These are phyloP conservation scores for Brachionus manjavacas DNA, from an alignment of 1,140 invertebrate species.

Conservation along the genomic window DNA sequence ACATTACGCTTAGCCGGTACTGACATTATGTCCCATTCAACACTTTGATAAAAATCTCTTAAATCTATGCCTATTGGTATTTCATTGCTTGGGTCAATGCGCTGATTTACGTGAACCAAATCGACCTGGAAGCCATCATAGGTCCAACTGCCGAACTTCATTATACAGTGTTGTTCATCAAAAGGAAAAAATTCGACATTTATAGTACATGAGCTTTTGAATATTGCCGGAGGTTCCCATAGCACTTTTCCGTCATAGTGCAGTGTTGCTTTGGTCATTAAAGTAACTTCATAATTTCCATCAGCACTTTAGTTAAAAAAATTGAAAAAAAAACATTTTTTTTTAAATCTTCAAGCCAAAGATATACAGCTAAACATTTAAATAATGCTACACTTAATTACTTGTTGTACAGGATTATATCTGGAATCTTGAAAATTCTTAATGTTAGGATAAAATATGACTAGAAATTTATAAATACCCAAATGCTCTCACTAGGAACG, in stretches of 20 bases:
- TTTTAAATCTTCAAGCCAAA: neutral
- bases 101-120: conserved; percentile 61
- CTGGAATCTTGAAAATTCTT: conserved; percentile 62
- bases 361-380: neutral
- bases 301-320: conserved; percentile 47
- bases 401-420: conserved; percentile 98
- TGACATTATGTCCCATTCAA: conserved; percentile 93
- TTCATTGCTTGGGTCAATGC: conserved; percentile 64
- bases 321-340: neutral
- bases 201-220: conserved; percentile 96
- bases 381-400: conserved; percentile 59
- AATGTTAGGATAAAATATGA: neutral
- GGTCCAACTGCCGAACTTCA: conserved; percentile 35
- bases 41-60: conserved; percentile 89
- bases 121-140: conserved; percentile 72
- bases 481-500: conserved; percentile 95
- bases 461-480: conserved; percentile 64
- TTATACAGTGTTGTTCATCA: conserved; percentile 71
- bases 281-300: conserved; percentile 63
- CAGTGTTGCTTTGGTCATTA: conserved; percentile 93
- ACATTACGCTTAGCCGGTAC: conserved; percentile 65
- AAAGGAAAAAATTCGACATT: conserved; percentile 98
- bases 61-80: conserved; percentile 66
- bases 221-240: conserved; percentile 97
- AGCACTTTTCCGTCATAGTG: conserved; percentile 69